A percentile compares a stretch with the other conserved stretches of the same genome.
These are phyloP conservation scores for Pseudopleuronectes americanus DNA, from an alignment of 2,797 vertebrate species.

Conservation along the genomic window DNA sequence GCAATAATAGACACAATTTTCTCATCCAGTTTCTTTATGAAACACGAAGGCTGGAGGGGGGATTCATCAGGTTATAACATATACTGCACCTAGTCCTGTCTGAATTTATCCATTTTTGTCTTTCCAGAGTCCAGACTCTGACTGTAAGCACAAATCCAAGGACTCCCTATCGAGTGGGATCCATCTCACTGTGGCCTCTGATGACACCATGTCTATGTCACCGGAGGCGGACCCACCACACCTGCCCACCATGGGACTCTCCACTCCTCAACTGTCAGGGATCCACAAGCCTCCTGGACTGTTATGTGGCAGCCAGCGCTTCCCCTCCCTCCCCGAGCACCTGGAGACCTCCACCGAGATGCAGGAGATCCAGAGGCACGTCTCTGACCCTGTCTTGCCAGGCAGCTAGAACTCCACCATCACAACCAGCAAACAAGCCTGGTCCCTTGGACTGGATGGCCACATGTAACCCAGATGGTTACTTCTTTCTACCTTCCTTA, in stretches of 20 bases:
- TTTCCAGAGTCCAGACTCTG: slow-evolving; percentile 84
- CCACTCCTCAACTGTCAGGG: slow-evolving; percentile 16
- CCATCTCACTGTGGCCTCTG: slow-evolving; percentile 77
- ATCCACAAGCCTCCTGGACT: slow-evolving; percentile 77
- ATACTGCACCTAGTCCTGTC: background rate
- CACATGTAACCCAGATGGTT: slow-evolving; percentile 17
- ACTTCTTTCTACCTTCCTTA: background rate
- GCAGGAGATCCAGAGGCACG: slow-evolving; percentile 90
- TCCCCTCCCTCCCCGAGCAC: slow-evolving; percentile 93
- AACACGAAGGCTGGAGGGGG: too few species aligned
- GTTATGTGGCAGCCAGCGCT: slow-evolving; percentile 81
- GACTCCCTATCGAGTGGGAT: slow-evolving; percentile 85
- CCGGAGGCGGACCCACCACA: slow-evolving; percentile 74
- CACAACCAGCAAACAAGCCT: background rate
- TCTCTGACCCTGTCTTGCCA: slow-evolving; percentile 89
- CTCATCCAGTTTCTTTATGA: too few species aligned
- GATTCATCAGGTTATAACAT: too few species aligned
- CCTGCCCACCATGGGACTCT: slow-evolving; percentile 32
- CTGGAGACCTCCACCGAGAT: slow-evolving; percentile 83
- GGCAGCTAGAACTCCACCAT: slow-evolving; percentile 83
- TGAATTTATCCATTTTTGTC: background rate
- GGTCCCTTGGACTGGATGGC: slow-evolving; percentile 25
- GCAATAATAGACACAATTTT: too few species aligned
- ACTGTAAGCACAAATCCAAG: slow-evolving; percentile 81
- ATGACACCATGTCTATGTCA: slow-evolving; percentile 80